Evolutionary conservation across 1,140 invertebrate species (phyloP), one percentile per base, ranked within the genome.

Genomic region (Metopolophium dirhodum): DNA sequence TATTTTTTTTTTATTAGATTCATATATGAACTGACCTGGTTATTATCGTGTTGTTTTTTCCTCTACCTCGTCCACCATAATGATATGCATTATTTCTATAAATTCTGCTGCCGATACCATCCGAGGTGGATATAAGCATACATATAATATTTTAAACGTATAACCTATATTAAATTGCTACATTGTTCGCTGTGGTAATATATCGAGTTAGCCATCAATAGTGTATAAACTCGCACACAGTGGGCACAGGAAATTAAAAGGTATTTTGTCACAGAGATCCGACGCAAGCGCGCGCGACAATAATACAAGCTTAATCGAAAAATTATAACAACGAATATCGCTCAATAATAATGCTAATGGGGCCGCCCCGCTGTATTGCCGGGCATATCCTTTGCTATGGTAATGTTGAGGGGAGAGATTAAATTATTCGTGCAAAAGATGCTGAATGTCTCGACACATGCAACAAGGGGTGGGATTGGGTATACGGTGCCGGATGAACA

Each of bases 381-480:
- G 30, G 14, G 18, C 8, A 57, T 57, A 57, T 89, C 23, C 35
- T 57, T 89, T 54, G 88, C 88, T n/a, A 45, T 85, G 26, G 30
- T 49, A 54, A 89, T 89, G 37, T 49, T 54, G 9, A 20, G 18
- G 23, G 20, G 86, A 47, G 7, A 18, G 87, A 89, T 89, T 57
- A 89, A 89, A 89, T 89, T 89, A 89, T 89, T 57, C 88, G 49
- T 41, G 51, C 18, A n/a, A 35, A 89, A 89, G 88, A 89, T 23
- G 88, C 49, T 37, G 49, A 7, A 47, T n/a, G 86, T 87, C 30
- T 49, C 18, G 47, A 49, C 18, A n/a, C 45, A 18, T 30, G 45
- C 41, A 47, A 86, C 14, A 47, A 86, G 37, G 14, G 41, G 45
- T 86, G 85, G 6, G n/a, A 22, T 49, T 54, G 30, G 30, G 47